Base-by-base conservation (phyloP, 2,797 vertebrate genomes). In the Menidia menidia region DNA sequence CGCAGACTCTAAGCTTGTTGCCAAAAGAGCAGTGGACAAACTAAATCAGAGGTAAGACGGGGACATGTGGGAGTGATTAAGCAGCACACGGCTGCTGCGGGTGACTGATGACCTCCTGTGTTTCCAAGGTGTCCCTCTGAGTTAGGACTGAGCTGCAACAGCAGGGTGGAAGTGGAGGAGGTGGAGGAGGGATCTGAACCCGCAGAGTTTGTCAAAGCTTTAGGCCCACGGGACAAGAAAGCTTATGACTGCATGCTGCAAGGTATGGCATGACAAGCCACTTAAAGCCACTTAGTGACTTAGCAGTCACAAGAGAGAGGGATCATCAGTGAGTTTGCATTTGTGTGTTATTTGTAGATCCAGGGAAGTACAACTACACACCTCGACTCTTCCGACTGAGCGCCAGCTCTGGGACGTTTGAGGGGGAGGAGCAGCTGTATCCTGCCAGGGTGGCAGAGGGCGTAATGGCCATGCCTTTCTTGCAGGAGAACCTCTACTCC, bases 191-290 rank as follows among this genome's bases (percentile, higher is more conserved):
- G 94, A 54, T 71, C 87, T 0, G 95, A 95, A 78, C 88, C 92
- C 0, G 62, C 67, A 2, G 92, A 89, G 52, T 92, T 95, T 68
- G 69, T 76, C 57, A 87, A 91, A 48, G 90, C 88, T 63, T 83
- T 95, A 75, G 91, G 93, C 4, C 45, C 68, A 1, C 80, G 88
- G 75, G 91, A 95, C 80, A 92, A 83, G 69, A 95, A 94, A 75
- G 83, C 92, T 7, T 95, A 95, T 18, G 94, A 95, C 87, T 95
- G 94, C 45, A 95, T 95, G 94, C 89, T 95, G 69, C 82, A 95
- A 92, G 95, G 95, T 95, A 73, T 1, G 39, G 11, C 9, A 44
- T 15, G 44, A 4, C n/a, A 14, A 16, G 18, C 44, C 4, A 0
- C 56, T 70, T 31, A 8, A 12, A 48, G 10, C 4, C 6, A 15